A percentile compares a stretch with the other conserved stretches of the same genome.
Conservation (phyloP, 2,797 vertebrate genomes). For the Ptychobarbus kaznakovi region DNA sequence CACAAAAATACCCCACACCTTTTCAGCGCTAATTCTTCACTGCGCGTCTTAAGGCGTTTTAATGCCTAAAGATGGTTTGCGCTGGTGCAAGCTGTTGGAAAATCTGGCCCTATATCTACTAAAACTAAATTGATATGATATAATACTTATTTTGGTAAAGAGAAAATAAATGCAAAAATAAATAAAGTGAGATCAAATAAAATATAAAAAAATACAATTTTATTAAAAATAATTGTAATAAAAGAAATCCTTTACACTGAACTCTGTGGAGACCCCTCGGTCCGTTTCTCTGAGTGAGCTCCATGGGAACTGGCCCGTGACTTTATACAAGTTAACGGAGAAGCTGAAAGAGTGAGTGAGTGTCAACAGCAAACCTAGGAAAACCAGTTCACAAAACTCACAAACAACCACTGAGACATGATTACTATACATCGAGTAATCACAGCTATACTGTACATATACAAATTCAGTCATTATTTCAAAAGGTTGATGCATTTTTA, state of each 20-base stretch:
- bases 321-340: slow-evolving; percentile 91
- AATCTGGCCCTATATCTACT: neutral
- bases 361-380: neutral
- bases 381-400: neutral
- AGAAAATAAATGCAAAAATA: neutral
- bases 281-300: slow-evolving; percentile 97
- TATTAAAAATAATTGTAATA: neutral
- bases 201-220: neutral
- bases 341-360: slow-evolving; percentile 76
- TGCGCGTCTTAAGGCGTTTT: too few relatives aligned
- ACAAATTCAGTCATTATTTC: neutral
- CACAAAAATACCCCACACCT: neutral
- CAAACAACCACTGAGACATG: neutral
- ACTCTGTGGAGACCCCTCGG: slow-evolving; percentile 88
- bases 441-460: neutral
- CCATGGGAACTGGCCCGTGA: slow-evolving; percentile 99
- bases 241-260: slow-evolving; percentile 80
- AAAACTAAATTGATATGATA: neutral
- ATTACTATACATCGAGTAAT: neutral
- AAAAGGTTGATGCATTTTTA: neutral
- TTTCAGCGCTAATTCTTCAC: neutral
- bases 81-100: neutral
- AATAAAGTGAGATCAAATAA: neutral
- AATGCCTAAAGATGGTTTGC: neutral
- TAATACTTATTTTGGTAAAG: neutral